Evolutionary conservation across 2,797 vertebrate species (phyloP), one percentile per base, ranked within the genome.

Genomic region (Lepus townsendii): DNA sequence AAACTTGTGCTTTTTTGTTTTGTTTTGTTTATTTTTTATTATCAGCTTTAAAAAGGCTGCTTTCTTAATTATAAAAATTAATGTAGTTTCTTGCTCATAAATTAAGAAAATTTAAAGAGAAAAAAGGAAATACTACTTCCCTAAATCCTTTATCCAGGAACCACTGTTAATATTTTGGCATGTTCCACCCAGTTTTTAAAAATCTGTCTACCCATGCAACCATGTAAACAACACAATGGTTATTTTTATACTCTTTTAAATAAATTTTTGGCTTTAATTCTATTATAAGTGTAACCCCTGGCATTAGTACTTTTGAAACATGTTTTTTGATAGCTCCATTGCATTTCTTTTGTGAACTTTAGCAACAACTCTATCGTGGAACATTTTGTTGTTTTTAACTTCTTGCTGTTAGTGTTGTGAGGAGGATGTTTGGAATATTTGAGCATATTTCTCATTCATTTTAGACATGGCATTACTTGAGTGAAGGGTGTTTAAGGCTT

Each of bases 61-160:
- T 66, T 84, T 76, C n/a, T n/a, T 68, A 35, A 69, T 94, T 87
- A 10, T 65, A 75, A 86, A 57, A 77, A 71, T 65, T 57, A 86
- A 82, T 32, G 19, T 4, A 13, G 66, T 75, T 73, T 54, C 57
- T 57, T 83, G 42, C 19, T 90, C 38, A 62, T 65, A 95, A 90
- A 87, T 50, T 68, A 32, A 50, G 50, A 87, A 89, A 47, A 73
- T 42, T 57, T 32, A 63, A 79, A 78, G 20, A 77, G 19, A 75
- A 57, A 85, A 57, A 62, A 89, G 17, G 14, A 76, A 75, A 27
- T 32, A 63, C 9, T 78, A 26, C 6, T 52, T 76, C 3, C 3
- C 20, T 42, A 77, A 27, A 47, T 3, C 17, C 8, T 87, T 91
- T 52, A 32, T 62, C 57, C 1, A 54, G 52, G 88, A 30, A 50